Evolutionary conservation across 1,140 invertebrate genomes (phyloP), one percentile per base, ranked within the genome.

Genomic region (Pseudomyrmex cubaensis): DNA sequence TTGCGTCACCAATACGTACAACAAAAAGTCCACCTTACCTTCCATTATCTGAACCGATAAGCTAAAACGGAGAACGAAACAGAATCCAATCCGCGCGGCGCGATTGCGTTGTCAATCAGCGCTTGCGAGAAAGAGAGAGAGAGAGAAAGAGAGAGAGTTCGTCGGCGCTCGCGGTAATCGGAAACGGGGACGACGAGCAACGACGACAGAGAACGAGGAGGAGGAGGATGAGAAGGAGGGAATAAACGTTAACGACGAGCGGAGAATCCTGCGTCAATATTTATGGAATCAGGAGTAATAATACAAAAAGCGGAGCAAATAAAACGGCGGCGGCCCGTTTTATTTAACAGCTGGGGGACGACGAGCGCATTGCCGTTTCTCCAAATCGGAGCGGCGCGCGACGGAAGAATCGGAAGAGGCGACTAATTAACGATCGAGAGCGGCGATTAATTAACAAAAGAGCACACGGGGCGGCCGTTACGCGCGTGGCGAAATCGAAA

Each of bases 271-370:
- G 61, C 66, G 76, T 80, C 76, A 80, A 80, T 80, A 80, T 80
- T 80, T 80, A 80, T 80, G 46, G 22, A 70, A 80, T 70, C 22
- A 12, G 66, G 20, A 70, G 76, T 80, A 80, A 80, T 80, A 80
- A 80, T 69, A 72, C 66, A 80, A 80, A 80, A 80, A 80, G 66
- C 76, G 76, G 66, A 61, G n/a, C 76, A 80, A 80, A 80, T 72
- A 80, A 61, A 80, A 80, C 56, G 54, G 44, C 56, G 48, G 50
- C 17, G 48, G 50, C 12, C 52, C 35, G 35, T 35, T 35, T 35
- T 35, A 35, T 35, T 35, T 35, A 35, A 78, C 64, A 52, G 35
- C 46, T 48, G 0, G 0, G 25, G 25, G 52, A 69, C 66, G 76
- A 70, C 20, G 20, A 20, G 20, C 20, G 54, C 76, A 59, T 59